These are phyloP conservation scores for Glyptemys insculpta DNA, from an alignment of 2,797 vertebrate species.

Conservation along the genomic window DNA sequence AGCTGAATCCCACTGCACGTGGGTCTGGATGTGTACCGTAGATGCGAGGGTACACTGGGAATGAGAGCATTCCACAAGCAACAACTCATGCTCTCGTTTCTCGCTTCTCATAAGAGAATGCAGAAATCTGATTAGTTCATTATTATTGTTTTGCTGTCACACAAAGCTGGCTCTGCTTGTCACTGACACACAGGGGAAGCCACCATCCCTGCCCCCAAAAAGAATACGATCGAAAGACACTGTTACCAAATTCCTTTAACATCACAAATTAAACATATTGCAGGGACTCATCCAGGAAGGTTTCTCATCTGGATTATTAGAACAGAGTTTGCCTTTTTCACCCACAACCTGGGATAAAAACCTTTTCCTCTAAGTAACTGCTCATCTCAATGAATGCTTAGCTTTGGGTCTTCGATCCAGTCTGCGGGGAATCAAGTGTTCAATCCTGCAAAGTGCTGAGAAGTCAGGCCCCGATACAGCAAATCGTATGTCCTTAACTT, in stretches of 20 bases:
- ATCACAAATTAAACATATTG: neutral
- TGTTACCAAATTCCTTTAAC: neutral
- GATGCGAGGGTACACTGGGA: neutral
- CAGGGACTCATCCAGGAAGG: neutral
- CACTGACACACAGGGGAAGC: fast-evolving
- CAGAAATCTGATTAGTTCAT: neutral
- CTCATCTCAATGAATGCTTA: neutral
- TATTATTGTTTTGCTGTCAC: neutral
- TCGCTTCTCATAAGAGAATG: neutral
- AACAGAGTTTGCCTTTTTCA: neutral
- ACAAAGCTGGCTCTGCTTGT: neutral
- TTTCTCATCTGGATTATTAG: neutral
- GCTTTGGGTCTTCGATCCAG: neutral
- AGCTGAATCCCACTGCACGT: neutral
- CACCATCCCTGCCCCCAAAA: neutral
- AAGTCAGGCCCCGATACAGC: neutral
- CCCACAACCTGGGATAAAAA: neutral
- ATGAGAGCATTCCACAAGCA: neutral
- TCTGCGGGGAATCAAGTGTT: neutral
- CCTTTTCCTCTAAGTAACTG: neutral
- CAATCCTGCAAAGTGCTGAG: neutral
- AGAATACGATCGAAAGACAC: neutral
- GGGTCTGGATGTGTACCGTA: neutral
- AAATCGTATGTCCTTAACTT: neutral
- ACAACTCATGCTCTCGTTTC: neutral